Percentiles rank a stretch among this genome's conserved stretches.
These are phyloP conservation scores for Ommatoiulus sabulosus DNA, from an alignment of 2,888 invertebrate species.

Conservation along the genomic window DNA sequence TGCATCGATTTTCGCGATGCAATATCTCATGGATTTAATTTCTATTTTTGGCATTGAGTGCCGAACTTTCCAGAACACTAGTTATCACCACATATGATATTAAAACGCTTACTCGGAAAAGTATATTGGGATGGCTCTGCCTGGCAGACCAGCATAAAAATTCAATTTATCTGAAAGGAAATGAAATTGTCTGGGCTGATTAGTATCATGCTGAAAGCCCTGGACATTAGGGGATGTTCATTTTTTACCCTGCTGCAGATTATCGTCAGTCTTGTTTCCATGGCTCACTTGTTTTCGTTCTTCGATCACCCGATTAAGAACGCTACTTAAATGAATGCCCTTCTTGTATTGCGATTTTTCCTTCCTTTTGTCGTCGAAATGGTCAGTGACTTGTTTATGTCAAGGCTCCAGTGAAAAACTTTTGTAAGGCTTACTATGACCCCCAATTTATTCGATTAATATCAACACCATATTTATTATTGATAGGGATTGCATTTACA, in stretches of 20 bases:
- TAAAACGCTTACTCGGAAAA: background rate
- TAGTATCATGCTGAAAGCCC: conserved; percentile 16
- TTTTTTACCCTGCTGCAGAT: background rate
- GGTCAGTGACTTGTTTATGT: background rate
- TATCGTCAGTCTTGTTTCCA: conserved; percentile 14
- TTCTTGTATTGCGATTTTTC: background rate
- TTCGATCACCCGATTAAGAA: background rate
- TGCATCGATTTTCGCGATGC: background rate
- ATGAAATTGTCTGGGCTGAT: conserved; percentile 28
- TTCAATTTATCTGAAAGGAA: conserved; percentile 43
- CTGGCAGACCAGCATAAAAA: conserved; percentile 5
- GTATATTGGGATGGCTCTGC: background rate
- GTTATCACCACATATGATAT: background rate
- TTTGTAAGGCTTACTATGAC: background rate
- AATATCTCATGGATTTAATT: conserved; percentile 31
- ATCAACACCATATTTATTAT: no score
- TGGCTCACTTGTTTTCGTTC: background rate
- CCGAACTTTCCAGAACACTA: background rate
- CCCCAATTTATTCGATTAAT: background rate
- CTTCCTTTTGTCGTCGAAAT: background rate
- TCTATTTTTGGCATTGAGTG: conserved; percentile 20
- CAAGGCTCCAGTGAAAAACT: background rate
- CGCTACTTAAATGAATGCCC: background rate
- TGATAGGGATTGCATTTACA: no score
- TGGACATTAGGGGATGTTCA: background rate